A percentile compares a stretch with the other conserved stretches of the same genome.
Evolutionary conservation across 2,888 invertebrate species (phyloP).

Genomic region (Spodoptera exigua): DNA sequence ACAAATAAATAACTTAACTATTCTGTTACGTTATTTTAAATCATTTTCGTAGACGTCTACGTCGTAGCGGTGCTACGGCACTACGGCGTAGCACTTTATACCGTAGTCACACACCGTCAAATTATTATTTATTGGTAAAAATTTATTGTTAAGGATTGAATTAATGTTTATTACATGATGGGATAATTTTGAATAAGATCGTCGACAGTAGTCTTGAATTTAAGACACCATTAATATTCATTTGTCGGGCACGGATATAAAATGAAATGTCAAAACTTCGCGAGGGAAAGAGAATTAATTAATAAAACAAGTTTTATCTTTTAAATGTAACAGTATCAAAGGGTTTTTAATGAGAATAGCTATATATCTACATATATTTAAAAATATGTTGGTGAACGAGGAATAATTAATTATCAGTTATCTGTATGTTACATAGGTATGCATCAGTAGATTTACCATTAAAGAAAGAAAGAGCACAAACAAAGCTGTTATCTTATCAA

Average conservation of each 20-base stretch:
- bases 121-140: background rate
- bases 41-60: background rate
- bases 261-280: conserved; percentile 35
- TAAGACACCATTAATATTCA: conserved; percentile 40
- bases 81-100: conserved; percentile 2
- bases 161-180: background rate
- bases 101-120: no score
- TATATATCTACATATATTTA: background rate
- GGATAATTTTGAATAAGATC: conserved; percentile 6
- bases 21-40: background rate
- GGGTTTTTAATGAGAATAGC: conserved; percentile 15
- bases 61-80: background rate
- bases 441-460: no score
- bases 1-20: background rate
- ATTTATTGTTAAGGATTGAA: background rate
- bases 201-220: conserved; percentile 10
- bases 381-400: no score
- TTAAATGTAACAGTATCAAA: conserved; percentile 15
- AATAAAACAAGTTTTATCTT: conserved; percentile 31
- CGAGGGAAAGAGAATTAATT: conserved; percentile 31
- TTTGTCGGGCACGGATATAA: conserved; percentile 21
- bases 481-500: no score
- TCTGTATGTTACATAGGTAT: no score
- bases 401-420: no score
- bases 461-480: no score